Evolutionary conservation across 2,113 vertebrate species (phyloP).

Genomic region (Okapia johnstoni): DNA sequence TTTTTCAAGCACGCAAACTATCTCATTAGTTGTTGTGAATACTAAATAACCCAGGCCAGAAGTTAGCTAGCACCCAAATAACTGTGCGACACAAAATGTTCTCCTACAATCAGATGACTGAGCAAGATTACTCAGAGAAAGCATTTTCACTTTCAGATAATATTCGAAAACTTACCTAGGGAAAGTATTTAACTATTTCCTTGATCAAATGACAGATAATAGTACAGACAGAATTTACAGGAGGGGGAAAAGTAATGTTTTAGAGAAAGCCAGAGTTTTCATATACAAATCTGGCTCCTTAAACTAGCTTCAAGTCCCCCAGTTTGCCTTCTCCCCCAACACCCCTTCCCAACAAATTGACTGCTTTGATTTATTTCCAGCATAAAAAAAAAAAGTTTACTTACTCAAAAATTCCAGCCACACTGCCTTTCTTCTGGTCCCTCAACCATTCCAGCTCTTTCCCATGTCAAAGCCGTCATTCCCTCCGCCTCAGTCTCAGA

Average conservation of each 20-base stretch:
- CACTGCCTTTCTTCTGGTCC: not conserved
- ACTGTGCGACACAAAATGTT: slow-evolving; percentile 54
- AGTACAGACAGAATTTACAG: not conserved
- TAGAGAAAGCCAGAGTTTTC: not conserved
- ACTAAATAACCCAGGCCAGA: slow-evolving; percentile 37
- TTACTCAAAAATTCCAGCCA: not conserved
- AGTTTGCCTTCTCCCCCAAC: not conserved
- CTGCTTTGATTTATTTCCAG: not conserved
- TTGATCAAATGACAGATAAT: slow-evolving; percentile 46
- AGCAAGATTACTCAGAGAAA: slow-evolving; percentile 53
- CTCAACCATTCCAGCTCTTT: not conserved
- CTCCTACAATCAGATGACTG: slow-evolving; percentile 37
- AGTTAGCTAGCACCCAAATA: slow-evolving; percentile 43
- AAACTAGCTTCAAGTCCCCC: not conserved
- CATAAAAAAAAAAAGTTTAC: not conserved
- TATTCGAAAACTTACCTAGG: slow-evolving; percentile 14
- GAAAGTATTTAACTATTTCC: slow-evolving; percentile 41
- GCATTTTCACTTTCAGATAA: slow-evolving; percentile 49
- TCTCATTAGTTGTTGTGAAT: slow-evolving; percentile 47
- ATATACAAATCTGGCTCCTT: not conserved
- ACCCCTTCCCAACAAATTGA: not conserved
- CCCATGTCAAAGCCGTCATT: not conserved
- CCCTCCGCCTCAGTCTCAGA: not conserved
- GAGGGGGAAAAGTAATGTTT: not conserved
- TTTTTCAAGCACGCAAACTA: slow-evolving; percentile 51